phyloP scores from a whole-genome alignment of 2,113 vertebrate genomes.

The Struthidea cinerea region DNA sequence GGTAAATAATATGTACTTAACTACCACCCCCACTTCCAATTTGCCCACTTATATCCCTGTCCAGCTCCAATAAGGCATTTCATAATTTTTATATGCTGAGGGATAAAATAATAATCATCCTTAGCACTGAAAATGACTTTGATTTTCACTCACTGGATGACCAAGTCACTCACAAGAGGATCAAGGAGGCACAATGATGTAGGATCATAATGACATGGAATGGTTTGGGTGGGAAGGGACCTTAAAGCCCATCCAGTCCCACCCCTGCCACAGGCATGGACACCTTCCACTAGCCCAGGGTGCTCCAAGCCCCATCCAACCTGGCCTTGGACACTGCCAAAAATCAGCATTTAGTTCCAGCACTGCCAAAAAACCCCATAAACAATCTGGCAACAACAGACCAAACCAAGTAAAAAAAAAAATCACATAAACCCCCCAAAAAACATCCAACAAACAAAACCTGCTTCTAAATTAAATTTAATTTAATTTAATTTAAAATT shows the following conservation, averaged over 20 bases:
- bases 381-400: not conserved
- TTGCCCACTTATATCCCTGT: not conserved
- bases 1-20: not conserved
- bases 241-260: not conserved
- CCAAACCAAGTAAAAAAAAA: not conserved
- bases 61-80: not conserved
- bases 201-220: not conserved
- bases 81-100: not conserved
- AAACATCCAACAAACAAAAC: not conserved
- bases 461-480: not conserved
- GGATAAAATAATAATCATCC: not conserved
- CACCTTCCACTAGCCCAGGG: accelerated
- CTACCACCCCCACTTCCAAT: not conserved
- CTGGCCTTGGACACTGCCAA: not conserved
- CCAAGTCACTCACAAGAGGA: not conserved
- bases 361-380: not conserved
- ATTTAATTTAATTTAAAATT: too few relatives aligned
- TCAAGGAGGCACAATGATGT: not conserved
- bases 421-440: accelerated
- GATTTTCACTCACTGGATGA: not conserved
- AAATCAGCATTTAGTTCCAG: not conserved
- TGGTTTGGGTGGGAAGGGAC: not conserved
- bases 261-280: not conserved
- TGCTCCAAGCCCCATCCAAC: not conserved
- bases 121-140: not conserved